Base-by-base conservation (phyloP, 2,888 invertebrate species). In the Blastobasis adustella region DNA sequence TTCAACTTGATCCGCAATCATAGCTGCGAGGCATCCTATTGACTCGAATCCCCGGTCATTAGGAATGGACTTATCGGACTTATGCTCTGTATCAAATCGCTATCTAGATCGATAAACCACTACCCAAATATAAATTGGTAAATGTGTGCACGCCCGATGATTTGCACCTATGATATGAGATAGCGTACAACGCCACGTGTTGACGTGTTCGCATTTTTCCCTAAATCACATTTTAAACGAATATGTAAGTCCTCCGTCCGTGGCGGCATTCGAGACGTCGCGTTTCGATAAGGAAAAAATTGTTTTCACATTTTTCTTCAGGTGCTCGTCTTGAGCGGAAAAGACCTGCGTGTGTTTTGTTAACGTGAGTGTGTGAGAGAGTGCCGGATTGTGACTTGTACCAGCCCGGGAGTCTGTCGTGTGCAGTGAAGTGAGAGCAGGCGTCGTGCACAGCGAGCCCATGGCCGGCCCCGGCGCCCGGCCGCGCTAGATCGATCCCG, bases 401-500 rank as follows among this genome's bases (percentile, higher is more conserved):
- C 23, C 23, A 23, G 23, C 23, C 23, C 23, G 23, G 23, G 54
- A 55, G 52, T 54, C 58, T 65, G 65, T 65, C 68, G 76, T 71
- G 69, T 70, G 76, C 53, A 67, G 74, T 66, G 67, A 48, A 57
- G 62, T 58, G 58, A 51, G 56, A 54, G 56, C 54, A 51, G 60
- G 60, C 52, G 59, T 23, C 23, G 23, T 23, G 23, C 23, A 23
- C 23, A 23, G 23, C 23, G 61, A 58, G 61, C 67, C 63, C 61
- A 79, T 76, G 79, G 77, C 69, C 71, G 75, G 73, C 66, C 56
- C 63, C 54, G 56, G 57, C 54, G 65, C 68, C 66, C 73, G 71
- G 69, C 67, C 64, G 65, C 70, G 82, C 83, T 85, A 78, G 69
- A 85, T 85, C 84, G 84, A 84, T 81, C 79, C 76, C 69, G 73